Evolutionary conservation across 2,888 invertebrate genomes (phyloP), one percentile per base, ranked within the genome.

Genomic region (Spisula solida): DNA sequence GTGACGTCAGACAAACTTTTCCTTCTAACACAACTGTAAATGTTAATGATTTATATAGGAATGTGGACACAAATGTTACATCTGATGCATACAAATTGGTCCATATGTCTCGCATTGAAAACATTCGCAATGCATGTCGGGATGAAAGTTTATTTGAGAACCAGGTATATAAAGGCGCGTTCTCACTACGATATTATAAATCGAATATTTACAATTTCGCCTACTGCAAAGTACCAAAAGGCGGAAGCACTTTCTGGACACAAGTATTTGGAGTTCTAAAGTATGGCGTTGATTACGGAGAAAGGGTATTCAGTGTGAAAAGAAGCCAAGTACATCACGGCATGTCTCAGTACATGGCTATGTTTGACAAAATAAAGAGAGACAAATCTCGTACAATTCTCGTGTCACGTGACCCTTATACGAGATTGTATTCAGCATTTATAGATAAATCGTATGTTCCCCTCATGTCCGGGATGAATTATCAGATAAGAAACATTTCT

Each of bases 161-260:
- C 51, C 31, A 48, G 47, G 1, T 51, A 10, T 83, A 75, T 29
- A 1, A 18, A 0, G 83, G 75, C 0, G 0, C 29, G 0, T 41
- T 51, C 47, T 51, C 70, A 0, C 48, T 75, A 4, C 20, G 12
- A 20, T 83, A 51, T 60, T 90, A 83, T 51, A 56, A 41, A 20
- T 86, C 88, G 0, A 0, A 48, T 5, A 51, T 29, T 0, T 87
- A 90, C 41, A 66, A 87, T 47, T 90, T 90, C 25, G 55, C 80
- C 47, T 88, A 83, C 48, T 90, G 90, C 48, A 90, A 90, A 56
- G 90, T 90, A 12, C 88, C 90, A 18, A 90, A 90, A 25, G 60
- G 78, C 14, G 90, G 90, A 0, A 81, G 86, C 25, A 88, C 90
- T 0, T 88, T 90, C 55, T 90, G 88, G 90, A 84, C 86, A 0